Conservation (phyloP, 53 echinoderm and acorn worm species). For the Antedon mediterranea region DNA sequence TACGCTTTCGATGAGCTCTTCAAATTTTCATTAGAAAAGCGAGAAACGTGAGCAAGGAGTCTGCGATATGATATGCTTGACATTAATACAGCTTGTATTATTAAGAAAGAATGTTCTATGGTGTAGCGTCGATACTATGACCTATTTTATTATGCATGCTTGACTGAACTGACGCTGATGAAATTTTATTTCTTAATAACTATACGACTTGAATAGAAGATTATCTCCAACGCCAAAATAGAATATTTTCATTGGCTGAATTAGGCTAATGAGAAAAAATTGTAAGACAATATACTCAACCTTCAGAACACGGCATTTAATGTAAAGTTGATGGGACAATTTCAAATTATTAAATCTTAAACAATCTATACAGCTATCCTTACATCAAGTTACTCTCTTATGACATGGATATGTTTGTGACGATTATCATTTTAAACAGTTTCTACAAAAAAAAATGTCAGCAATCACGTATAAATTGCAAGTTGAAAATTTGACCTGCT, state of each 20-base stretch:
- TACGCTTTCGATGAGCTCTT: neutral
- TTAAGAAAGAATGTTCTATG: neutral
- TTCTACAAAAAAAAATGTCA: neutral
- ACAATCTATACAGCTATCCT: too few species aligned
- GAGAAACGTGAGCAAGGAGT: neutral
- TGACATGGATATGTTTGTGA: neutral
- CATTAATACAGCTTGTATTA: neutral
- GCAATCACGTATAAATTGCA: neutral
- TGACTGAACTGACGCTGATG: neutral
- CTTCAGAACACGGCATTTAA: too few species aligned
- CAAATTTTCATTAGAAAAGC: slow-evolving; percentile 1
- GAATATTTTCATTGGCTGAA: too few species aligned
- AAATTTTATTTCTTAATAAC: too few species aligned
- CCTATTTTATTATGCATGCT: neutral
- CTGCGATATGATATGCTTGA: neutral
- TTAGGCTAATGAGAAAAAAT: too few species aligned
- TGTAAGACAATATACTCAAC: too few species aligned
- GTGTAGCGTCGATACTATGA: neutral
- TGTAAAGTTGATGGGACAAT: too few species aligned
- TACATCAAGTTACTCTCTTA: neutral
- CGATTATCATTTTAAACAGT: neutral
- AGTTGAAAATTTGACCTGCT: neutral
- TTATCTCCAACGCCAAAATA: too few species aligned
- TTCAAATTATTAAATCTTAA: too few species aligned
- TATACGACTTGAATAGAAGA: too few species aligned